Evolutionary conservation across 2,888 invertebrate genomes (phyloP).

Genomic region (Alloplasta piceator): DNA sequence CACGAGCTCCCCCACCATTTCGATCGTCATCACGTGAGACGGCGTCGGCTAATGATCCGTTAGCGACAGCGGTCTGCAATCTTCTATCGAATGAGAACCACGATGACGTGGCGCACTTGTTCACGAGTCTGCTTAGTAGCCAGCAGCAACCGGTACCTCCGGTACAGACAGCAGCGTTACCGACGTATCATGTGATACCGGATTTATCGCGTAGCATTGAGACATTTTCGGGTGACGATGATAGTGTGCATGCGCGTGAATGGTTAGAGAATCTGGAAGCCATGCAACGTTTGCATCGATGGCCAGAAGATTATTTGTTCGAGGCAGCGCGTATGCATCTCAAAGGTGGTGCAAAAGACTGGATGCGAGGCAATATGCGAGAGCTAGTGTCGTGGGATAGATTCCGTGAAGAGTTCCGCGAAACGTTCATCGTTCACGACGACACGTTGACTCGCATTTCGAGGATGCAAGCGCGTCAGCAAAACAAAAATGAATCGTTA

Average conservation of each 20-base stretch:
- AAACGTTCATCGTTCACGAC: conserved; percentile 25
- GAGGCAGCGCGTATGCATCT: conserved; percentile 40
- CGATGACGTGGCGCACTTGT: not conserved
- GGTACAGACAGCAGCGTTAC: not conserved
- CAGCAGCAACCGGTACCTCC: not conserved
- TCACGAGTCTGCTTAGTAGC: not conserved
- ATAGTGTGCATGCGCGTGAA: conserved; percentile 23
- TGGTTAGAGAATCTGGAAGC: conserved; percentile 43
- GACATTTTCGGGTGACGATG: conserved; percentile 36
- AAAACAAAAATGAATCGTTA: conserved; percentile 1
- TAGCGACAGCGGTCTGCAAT: not conserved
- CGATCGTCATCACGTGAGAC: too few relatives aligned
- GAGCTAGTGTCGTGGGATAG: conserved; percentile 10
- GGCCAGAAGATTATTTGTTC: conserved; percentile 26
- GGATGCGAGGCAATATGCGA: not conserved
- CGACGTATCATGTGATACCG: conserved; percentile 28
- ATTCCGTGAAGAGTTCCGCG: conserved; percentile 21
- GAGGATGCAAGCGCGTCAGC: conserved; percentile 9
- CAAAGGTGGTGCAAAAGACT: conserved; percentile 35
- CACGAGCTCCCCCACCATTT: too few relatives aligned
- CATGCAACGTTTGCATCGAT: conserved; percentile 24
- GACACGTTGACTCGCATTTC: not conserved
- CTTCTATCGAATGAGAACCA: not conserved
- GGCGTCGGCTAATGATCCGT: not conserved
- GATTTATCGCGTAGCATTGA: conserved; percentile 25